phyloP scores from a whole-genome alignment of 2,888 invertebrate genomes.

The Leptopilina syphax region DNA sequence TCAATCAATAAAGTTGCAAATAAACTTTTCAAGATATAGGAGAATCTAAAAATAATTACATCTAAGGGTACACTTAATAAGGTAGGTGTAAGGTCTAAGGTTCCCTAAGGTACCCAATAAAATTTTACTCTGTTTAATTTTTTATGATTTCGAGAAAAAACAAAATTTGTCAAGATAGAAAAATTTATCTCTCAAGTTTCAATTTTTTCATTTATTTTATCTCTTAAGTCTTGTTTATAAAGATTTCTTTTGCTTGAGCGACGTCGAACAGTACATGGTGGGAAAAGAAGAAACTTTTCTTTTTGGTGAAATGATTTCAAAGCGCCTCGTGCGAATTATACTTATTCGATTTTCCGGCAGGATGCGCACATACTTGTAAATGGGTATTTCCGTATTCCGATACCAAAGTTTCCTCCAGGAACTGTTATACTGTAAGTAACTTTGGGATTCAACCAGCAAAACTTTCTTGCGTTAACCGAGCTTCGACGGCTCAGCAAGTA shows the following conservation, averaged over 20 bases:
- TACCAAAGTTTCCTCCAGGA: constrained; percentile 26
- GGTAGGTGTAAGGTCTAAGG: too few species aligned
- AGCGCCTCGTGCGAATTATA: constrained; percentile 36
- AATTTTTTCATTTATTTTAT: too few species aligned
- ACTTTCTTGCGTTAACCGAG: constrained; percentile 34
- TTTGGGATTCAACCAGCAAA: constrained; percentile 15
- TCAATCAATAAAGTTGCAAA: too few species aligned
- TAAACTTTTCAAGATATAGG: too few species aligned
- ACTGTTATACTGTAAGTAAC: constrained; percentile 29
- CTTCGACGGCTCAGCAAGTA: constrained; percentile 27
- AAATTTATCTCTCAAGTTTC: too few species aligned
- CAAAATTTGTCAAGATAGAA: too few species aligned
- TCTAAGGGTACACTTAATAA: too few species aligned
- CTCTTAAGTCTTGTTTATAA: background rate
- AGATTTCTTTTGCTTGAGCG: background rate
- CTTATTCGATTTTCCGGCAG: constrained; percentile 37
- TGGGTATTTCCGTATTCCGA: constrained; percentile 36
- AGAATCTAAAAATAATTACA: too few species aligned
- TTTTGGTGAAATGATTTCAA: constrained; percentile 29
- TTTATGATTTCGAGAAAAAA: too few species aligned
- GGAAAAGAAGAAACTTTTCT: constrained; percentile 13
- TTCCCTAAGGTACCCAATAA: too few species aligned
- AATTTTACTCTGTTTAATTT: too few species aligned
- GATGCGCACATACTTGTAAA: constrained; percentile 35
- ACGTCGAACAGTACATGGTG: background rate